Base-by-base conservation (phyloP, 2,113 vertebrate genomes). In the Lophochroa leadbeateri region DNA sequence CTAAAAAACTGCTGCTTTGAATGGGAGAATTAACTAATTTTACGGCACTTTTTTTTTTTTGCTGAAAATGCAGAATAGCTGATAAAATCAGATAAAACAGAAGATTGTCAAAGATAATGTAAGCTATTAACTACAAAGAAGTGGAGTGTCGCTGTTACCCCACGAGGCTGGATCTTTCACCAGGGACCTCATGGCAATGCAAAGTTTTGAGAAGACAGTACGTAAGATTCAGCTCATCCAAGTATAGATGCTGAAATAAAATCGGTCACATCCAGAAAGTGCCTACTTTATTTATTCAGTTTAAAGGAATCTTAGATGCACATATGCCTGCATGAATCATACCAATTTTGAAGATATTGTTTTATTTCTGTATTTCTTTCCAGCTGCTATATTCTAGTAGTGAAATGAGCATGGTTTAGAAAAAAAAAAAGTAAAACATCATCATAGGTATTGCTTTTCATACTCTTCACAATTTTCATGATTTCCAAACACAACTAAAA, bases 31-130 rank as follows among this genome's bases (percentile, higher is more conserved):
- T 63, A 47, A 12, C 3, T 84, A 44, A 69, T 57, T 90, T 44
- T n/a, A 60, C 8, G 6, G 4, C 2, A 6, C 10, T 6, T 50
- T 29, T 10, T 9, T 9, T 27, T 17, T 1, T 55, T 35, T 29
- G 13, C 6, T 55, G 17, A 53, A 83, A 90, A 87, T 7, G 4
- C 39, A 55, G 10, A 72, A 68, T 64, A 72, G 10, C 24, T 90
- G 25, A 64, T 33, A 69, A 21, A 77, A 76, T 64, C n/a, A 53
- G 7, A 27, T 35, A 63, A 91, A 92, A 28, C 4, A 46, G 25
- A 72, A 72, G 7, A 86, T 2, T 60, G 47, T 17, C 20, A 64
- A 86, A 18, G 43, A 13, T 37, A 72, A 55, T 33, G 11, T 23
- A 61, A 79, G 16, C 0, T 49, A 70, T 43, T 39, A 67, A 70